Evolutionary conservation across 2,888 invertebrate species (phyloP).

Genomic region (Polietes domitor): DNA sequence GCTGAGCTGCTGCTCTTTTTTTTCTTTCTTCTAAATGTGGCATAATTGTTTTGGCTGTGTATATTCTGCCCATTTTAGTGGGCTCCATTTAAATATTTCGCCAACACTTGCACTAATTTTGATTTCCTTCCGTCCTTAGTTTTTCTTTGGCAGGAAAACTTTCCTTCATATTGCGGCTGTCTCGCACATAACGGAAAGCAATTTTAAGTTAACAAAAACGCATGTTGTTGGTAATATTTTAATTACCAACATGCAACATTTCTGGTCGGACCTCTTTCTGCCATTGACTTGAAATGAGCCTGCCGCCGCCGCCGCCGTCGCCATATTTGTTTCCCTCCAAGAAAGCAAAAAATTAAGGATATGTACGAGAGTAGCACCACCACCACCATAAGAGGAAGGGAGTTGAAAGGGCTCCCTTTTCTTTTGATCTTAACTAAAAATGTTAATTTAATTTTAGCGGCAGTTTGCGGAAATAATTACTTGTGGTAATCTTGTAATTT

Average conservation of each 20-base stretch:
- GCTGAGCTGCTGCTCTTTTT: too few relatives aligned
- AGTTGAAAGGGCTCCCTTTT: conserved; percentile 16
- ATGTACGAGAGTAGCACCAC: background rate
- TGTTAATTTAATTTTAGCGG: conserved; percentile 77
- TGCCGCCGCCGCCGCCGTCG: conserved; percentile 35
- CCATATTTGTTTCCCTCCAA: conserved; percentile 54
- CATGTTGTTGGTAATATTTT: conserved; percentile 72
- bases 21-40: conserved; percentile 16
- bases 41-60: conserved; percentile 20
- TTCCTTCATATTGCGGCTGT: background rate
- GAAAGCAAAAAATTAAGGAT: background rate
- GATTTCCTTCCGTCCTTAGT: conserved; percentile 66
- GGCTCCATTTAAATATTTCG: conserved; percentile 61
- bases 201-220: conserved; percentile 70
- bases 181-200: conserved; percentile 68
- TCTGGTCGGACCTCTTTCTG: background rate
- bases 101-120: conserved; percentile 67
- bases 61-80: conserved; percentile 6
- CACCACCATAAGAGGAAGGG: conserved; percentile 5
- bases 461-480: conserved; percentile 78
- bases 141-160: background rate
- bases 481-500: conserved; percentile 74
- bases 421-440: conserved; percentile 69
- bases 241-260: conserved; percentile 70
- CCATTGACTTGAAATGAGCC: conserved; percentile 18